phyloP scores from a whole-genome alignment of 2,888 invertebrate species.

The Anthophora plumipes region DNA sequence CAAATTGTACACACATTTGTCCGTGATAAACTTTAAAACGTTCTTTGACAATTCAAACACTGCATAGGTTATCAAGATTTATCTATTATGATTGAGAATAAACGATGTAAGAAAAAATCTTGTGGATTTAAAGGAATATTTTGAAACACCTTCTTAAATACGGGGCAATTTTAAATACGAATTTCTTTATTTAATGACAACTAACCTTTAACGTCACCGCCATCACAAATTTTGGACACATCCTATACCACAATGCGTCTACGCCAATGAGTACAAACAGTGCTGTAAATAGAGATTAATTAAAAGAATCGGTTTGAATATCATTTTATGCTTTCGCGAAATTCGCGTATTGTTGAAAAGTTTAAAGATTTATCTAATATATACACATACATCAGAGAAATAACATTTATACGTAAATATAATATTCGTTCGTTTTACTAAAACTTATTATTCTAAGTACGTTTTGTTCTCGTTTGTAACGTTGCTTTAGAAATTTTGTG shows the following conservation, averaged over 20 bases:
- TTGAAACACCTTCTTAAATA: constrained; percentile 18
- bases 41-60: constrained; percentile 45
- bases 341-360: background rate
- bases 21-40: constrained; percentile 27
- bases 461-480: background rate
- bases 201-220: constrained; percentile 84
- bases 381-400: background rate
- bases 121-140: constrained; percentile 5
- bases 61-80: constrained; percentile 47
- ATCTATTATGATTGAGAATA: background rate
- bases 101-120: background rate
- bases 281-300: constrained; percentile 32
- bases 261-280: constrained; percentile 54
- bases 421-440: background rate
- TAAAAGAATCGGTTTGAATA: constrained; percentile 23
- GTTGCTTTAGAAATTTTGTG: background rate
- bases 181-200: constrained; percentile 72
- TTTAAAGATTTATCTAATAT: background rate
- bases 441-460: background rate
- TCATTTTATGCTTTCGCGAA: background rate
- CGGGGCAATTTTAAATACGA: constrained; percentile 43
- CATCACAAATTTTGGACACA: constrained; percentile 83
- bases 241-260: constrained; percentile 68
- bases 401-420: background rate
- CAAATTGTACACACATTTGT: constrained; percentile 6